phyloP scores from a whole-genome alignment of 2,797 vertebrate species.

The Lutjanus argentimaculatus region DNA sequence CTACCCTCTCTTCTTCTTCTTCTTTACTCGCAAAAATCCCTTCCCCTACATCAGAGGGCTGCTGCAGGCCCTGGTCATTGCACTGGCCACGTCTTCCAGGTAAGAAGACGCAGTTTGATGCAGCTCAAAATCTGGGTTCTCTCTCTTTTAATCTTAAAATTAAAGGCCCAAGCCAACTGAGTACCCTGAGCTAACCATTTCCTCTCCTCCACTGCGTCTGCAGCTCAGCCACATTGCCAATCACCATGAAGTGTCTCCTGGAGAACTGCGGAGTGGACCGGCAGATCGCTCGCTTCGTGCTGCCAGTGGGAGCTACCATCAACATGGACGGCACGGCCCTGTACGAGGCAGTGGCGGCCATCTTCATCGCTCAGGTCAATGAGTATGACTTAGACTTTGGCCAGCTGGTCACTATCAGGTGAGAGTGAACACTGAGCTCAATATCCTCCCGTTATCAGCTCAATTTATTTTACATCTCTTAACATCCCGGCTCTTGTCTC shows the following conservation, averaged over 20 bases:
- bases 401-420: constrained; percentile 93
- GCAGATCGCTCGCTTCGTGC: constrained; percentile 90
- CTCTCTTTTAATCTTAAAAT: neutral
- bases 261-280: constrained; percentile 92
- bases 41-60: constrained; percentile 90
- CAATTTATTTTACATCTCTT: neutral
- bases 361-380: constrained; percentile 94
- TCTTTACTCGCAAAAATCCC: constrained; percentile 91
- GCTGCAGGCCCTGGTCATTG: constrained; percentile 92
- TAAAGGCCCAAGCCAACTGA: too few relatives aligned
- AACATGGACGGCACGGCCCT: constrained; percentile 93
- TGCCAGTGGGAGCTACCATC: constrained; percentile 93
- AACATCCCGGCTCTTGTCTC: constrained; percentile 11
- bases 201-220: constrained; percentile 2
- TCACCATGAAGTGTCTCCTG: constrained; percentile 93
- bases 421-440: constrained; percentile 27
- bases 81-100: constrained; percentile 93
- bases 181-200: neutral
- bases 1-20: constrained; percentile 88
- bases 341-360: constrained; percentile 92
- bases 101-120: constrained; percentile 50
- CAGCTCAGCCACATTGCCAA: constrained; percentile 92
- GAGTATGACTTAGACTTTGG: constrained; percentile 92
- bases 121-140: too few relatives aligned
- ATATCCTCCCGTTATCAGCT: neutral